Conservation (phyloP, 2,797 vertebrate species). For the Microctenopoma stevenorrisi region DNA sequence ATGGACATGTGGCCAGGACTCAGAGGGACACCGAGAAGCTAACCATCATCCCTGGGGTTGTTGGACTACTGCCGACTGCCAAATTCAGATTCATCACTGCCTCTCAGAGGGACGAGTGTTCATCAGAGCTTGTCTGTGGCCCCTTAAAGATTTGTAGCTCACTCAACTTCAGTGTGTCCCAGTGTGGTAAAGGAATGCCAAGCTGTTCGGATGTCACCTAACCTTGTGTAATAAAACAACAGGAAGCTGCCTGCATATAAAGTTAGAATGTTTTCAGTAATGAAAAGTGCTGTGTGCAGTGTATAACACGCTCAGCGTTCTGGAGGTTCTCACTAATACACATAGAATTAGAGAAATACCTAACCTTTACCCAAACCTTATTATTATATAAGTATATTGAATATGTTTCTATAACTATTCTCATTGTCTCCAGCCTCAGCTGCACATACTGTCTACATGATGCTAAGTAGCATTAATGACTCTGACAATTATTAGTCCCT, state of each 20-base stretch:
- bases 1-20: no score
- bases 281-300: background rate
- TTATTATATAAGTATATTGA: no score
- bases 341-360: no score
- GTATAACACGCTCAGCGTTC: background rate
- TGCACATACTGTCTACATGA: no score
- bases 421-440: no score
- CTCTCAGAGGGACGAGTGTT: background rate
- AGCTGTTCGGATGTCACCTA: conserved; percentile 19
- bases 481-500: no score
- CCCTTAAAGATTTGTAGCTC: conserved; percentile 23
- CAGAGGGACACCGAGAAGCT: no score
- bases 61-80: background rate
- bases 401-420: no score
- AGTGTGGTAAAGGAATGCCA: conserved; percentile 37
- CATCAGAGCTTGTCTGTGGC: conserved; percentile 1
- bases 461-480: no score
- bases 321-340: background rate
- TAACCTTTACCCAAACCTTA: no score
- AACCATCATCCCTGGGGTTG: no score
- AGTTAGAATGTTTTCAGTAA: background rate
- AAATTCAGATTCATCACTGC: conserved; percentile 10
- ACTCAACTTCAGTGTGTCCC: conserved; percentile 31
- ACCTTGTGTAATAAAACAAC: conserved; percentile 10
- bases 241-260: conserved; percentile 3